These are phyloP conservation scores for Terebella lapidaria DNA, from an alignment of 2,888 invertebrate species.

Conservation along the genomic window DNA sequence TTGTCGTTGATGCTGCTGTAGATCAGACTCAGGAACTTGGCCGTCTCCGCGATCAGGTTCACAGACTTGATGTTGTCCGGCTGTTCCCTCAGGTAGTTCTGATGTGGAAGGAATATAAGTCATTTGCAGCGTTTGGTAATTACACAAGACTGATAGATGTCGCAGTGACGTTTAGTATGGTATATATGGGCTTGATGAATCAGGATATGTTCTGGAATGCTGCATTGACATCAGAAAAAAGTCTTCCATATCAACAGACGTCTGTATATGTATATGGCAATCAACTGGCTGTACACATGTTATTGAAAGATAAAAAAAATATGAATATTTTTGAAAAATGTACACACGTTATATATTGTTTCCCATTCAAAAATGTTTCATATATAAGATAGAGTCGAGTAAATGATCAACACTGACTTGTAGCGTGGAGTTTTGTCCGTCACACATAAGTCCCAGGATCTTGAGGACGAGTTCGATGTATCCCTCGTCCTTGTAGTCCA, in stretches of 20 bases:
- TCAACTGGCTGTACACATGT: no score
- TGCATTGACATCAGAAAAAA: no score
- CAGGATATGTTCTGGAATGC: no score
- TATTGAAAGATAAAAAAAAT: no score
- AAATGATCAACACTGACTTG: slow-evolving; percentile 34
- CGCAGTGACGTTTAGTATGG: background rate
- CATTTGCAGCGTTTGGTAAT: background rate
- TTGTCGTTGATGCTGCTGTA: slow-evolving; percentile 42
- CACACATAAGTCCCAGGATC: slow-evolving; percentile 51
- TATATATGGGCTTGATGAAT: no score
- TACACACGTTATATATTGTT: no score
- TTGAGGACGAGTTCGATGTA: slow-evolving; percentile 47
- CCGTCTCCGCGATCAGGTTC: slow-evolving; percentile 48
- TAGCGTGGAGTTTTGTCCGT: slow-evolving; percentile 46
- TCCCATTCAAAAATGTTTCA: no score
- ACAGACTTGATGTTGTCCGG: slow-evolving; percentile 53
- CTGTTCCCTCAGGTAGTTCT: slow-evolving; percentile 51
- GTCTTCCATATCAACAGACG: no score
- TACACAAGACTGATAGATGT: background rate
- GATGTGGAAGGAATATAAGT: background rate
- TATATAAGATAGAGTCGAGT: no score
- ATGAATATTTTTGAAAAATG: no score
- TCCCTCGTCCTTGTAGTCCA: slow-evolving; percentile 50
- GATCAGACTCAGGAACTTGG: slow-evolving; percentile 44
- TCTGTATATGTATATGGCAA: no score